These are phyloP conservation scores for Phorcus lineatus DNA, from an alignment of 2,888 invertebrate species.

Conservation along the genomic window DNA sequence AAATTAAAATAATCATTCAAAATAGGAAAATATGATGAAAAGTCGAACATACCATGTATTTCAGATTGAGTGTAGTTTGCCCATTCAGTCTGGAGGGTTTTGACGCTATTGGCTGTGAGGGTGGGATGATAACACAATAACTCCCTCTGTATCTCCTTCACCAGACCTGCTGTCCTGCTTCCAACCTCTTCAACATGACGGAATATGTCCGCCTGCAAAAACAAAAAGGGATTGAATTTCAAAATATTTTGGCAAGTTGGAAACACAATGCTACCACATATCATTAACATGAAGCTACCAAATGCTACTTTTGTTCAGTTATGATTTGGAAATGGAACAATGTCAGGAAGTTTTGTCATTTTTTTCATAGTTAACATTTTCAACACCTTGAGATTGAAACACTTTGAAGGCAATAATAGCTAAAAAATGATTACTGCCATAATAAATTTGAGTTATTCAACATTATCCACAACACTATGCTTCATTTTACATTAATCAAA, in stretches of 20 bases:
- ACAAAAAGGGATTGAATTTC: not conserved
- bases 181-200: conserved; percentile 80
- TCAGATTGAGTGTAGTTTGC: conserved; percentile 36
- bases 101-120: conserved; percentile 28
- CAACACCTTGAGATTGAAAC: no score
- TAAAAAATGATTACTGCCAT: no score
- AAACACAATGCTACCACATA: not conserved
- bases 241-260: not conserved
- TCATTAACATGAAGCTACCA: no score
- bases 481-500: no score
- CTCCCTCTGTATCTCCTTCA: conserved; percentile 78
- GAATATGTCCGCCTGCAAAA: conserved; percentile 44
- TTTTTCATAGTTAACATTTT: no score
- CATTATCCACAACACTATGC: no score
- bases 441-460: no score
- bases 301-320: no score
- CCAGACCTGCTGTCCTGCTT: conserved; percentile 77
- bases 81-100: conserved; percentile 50
- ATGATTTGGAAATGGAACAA: no score
- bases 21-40: not conserved
- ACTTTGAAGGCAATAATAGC: no score
- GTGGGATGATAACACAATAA: conserved; percentile 26
- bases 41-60: conserved; percentile 58
- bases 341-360: no score
- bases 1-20: no score